Conservation (phyloP, 2,888 invertebrate genomes). For the Palloptera scutellata region DNA sequence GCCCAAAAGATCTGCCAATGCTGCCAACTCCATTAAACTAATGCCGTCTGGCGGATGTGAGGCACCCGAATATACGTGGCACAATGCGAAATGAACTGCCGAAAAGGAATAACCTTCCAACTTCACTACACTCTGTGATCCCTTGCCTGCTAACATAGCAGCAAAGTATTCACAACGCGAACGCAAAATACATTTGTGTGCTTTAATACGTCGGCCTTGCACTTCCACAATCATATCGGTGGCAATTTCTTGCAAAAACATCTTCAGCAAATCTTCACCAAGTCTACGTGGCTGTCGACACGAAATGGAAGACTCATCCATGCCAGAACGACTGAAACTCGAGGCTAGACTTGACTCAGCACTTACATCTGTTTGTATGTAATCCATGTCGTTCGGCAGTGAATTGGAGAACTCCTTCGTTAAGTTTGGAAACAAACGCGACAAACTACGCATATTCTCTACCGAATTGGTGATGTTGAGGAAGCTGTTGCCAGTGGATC, state of each 20-base stretch:
- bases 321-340: constrained; percentile 68
- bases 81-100: constrained; percentile 88
- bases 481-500: constrained; percentile 68
- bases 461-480: constrained; percentile 68
- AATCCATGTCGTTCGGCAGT: constrained; percentile 64
- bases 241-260: constrained; percentile 91
- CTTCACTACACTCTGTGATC: constrained; percentile 86
- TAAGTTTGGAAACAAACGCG: constrained; percentile 72
- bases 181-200: constrained; percentile 91
- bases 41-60: constrained; percentile 87
- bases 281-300: constrained; percentile 71
- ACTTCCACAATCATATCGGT: constrained; percentile 89
- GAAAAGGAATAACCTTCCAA: constrained; percentile 83
- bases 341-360: constrained; percentile 69
- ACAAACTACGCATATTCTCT: constrained; percentile 69
- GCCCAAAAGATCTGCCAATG: constrained; percentile 88
- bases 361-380: constrained; percentile 66
- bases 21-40: constrained; percentile 85
- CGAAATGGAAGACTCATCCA: constrained; percentile 66
- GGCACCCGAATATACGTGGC: constrained; percentile 94
- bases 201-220: constrained; percentile 81
- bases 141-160: constrained; percentile 86
- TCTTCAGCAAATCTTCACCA: constrained; percentile 86
- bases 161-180: constrained; percentile 94
- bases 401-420: constrained; percentile 64